These are phyloP conservation scores for Diachasma alloeum DNA, from an alignment of 1,140 invertebrate genomes.

Conservation along the genomic window DNA sequence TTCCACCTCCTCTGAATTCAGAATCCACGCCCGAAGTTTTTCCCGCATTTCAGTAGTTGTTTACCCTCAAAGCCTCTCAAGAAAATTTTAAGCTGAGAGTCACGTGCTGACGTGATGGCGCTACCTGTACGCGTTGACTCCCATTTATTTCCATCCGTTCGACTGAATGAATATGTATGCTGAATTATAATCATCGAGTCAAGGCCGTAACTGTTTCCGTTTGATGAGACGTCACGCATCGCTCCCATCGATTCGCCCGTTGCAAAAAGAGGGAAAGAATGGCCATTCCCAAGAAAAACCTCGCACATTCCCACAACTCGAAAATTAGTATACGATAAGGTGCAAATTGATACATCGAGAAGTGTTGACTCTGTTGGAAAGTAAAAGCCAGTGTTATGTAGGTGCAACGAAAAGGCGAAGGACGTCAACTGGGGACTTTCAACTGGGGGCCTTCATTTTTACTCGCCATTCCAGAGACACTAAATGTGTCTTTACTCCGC, in stretches of 20 bases:
- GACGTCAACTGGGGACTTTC: background rate
- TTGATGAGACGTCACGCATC: conserved; percentile 1
- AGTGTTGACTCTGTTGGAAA: background rate
- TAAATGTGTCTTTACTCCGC: background rate
- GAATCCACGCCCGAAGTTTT: too few species aligned
- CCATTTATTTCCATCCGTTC: conserved; percentile 43
- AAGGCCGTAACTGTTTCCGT: conserved; percentile 51
- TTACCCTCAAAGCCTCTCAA: too few species aligned
- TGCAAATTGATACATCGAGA: background rate
- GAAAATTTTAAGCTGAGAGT: background rate
- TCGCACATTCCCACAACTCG: background rate
- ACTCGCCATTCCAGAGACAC: background rate
- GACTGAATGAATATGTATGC: conserved; percentile 50
- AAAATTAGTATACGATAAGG: background rate
- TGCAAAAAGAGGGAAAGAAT: background rate
- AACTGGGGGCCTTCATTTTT: background rate
- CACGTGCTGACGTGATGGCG: conserved; percentile 17
- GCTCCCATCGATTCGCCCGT: background rate
- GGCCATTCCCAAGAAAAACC: background rate
- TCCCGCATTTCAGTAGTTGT: too few species aligned
- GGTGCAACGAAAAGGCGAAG: conserved; percentile 7
- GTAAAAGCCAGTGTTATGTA: conserved; percentile 2
- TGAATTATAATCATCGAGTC: conserved; percentile 50
- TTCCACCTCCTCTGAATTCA: too few species aligned
- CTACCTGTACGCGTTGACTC: conserved; percentile 32